Evolutionary conservation across 2,113 vertebrate genomes (phyloP).

Genomic region (Apeltes quadracus): DNA sequence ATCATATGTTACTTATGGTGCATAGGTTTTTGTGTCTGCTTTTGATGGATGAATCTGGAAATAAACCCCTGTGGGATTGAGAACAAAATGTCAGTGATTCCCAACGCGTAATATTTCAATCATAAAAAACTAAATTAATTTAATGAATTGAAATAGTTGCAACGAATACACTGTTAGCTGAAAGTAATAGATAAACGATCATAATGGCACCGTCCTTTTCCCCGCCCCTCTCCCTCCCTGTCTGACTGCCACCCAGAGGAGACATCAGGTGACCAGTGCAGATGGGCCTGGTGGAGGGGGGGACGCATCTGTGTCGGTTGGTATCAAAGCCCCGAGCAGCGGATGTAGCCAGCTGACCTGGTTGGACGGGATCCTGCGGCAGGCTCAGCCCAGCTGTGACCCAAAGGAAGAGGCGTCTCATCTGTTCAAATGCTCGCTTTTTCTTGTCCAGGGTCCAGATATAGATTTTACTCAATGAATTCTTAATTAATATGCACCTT

Average conservation of each 20-base stretch:
- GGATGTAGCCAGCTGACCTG: constrained; percentile 51
- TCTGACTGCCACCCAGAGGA: constrained; percentile 41
- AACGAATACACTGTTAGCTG: too few species aligned
- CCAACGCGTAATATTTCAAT: too few species aligned
- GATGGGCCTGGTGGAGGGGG: constrained; percentile 44
- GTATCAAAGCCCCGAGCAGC: constrained; percentile 32
- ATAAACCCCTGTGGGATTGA: not conserved
- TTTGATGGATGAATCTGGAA: not conserved
- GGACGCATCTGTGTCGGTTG: constrained; percentile 38
- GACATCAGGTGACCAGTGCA: constrained; percentile 63
- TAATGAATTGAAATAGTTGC: not conserved
- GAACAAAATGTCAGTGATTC: not conserved
- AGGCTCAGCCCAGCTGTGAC: constrained; percentile 21
- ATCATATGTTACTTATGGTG: not conserved
- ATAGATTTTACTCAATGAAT: not conserved
- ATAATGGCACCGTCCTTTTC: constrained; percentile 15
- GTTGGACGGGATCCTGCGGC: constrained; percentile 33
- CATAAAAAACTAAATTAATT: too few species aligned
- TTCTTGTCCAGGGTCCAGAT: not conserved
- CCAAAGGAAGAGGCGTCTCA: not conserved
- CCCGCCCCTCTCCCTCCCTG: constrained; percentile 18
- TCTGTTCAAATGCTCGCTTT: not conserved
- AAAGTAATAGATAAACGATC: not conserved
- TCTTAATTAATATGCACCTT: not conserved
- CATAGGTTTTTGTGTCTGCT: not conserved